Percentiles rank a stretch among this genome's conserved stretches.
Evolutionary conservation across 2,797 vertebrate species (phyloP).

Genomic region (Sylvilagus floridanus): DNA sequence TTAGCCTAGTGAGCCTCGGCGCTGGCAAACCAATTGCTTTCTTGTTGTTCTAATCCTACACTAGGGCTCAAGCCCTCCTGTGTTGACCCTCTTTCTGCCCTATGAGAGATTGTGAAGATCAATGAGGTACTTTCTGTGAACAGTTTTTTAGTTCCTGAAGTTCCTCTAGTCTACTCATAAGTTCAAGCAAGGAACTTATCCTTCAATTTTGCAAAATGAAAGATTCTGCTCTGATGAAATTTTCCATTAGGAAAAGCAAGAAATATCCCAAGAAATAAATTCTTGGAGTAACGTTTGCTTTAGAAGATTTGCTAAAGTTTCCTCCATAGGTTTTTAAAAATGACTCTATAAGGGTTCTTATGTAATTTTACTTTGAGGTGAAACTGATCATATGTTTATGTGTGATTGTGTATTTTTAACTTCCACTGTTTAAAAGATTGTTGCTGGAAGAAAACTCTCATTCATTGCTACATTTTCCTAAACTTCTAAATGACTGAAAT

Average conservation of each 20-base stretch:
- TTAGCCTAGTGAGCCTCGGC: too few species aligned
- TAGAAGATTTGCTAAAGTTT: not conserved
- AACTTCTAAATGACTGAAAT: constrained; percentile 18
- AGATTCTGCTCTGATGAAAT: constrained; percentile 30
- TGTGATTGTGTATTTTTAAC: not conserved
- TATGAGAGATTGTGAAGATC: not conserved
- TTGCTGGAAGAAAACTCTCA: constrained; percentile 43
- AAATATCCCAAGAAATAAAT: constrained; percentile 65
- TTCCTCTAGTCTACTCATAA: not conserved
- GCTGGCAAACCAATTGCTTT: not conserved
- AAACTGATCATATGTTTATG: not conserved
- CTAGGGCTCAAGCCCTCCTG: not conserved
- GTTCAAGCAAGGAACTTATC: not conserved
- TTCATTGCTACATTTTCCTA: not conserved
- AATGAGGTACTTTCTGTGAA: not conserved
- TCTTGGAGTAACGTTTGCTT: constrained; percentile 79
- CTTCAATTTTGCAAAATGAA: constrained; percentile 2
- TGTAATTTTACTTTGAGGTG: not conserved
- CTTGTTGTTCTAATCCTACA: not conserved
- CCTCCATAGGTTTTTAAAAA: constrained; percentile 48
- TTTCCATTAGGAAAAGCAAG: constrained; percentile 20
- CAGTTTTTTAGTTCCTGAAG: constrained; percentile 28
- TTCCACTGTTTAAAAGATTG: not conserved
- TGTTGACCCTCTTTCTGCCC: not conserved
- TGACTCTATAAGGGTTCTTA: not conserved